These are phyloP conservation scores for Myotis daubentonii DNA, from an alignment of 2,797 vertebrate genomes.

Conservation along the genomic window DNA sequence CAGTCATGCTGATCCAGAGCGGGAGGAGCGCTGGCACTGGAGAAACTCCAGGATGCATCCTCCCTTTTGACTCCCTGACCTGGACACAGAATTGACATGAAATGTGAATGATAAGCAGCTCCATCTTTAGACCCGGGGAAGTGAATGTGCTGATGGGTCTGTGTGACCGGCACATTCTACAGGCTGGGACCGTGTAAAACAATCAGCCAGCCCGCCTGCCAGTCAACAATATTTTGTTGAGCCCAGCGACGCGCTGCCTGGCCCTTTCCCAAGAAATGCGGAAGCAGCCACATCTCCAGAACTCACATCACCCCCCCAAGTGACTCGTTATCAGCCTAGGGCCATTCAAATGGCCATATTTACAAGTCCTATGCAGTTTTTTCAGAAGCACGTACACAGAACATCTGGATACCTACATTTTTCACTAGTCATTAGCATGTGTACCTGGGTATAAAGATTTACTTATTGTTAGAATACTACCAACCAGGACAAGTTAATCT, in stretches of 20 bases:
- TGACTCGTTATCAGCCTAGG: constrained; percentile 52
- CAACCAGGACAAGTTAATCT: neutral
- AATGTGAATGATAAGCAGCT: constrained; percentile 50
- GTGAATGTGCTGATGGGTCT: neutral
- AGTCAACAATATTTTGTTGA: constrained; percentile 44
- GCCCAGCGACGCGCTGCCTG: neutral
- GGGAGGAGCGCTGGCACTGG: neutral
- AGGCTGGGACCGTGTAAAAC: neutral
- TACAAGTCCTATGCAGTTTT: neutral
- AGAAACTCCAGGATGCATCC: constrained; percentile 28
- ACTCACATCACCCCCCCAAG: constrained; percentile 65
- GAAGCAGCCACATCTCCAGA: constrained; percentile 18
- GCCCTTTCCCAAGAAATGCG: neutral
- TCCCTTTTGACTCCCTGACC: neutral
- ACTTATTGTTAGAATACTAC: neutral
- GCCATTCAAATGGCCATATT: constrained; percentile 25
- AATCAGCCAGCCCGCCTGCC: neutral
- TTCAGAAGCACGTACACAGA: neutral
- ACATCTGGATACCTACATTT: constrained; percentile 15
- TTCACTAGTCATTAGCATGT: neutral
- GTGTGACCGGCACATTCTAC: constrained; percentile 35
- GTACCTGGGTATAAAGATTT: neutral
- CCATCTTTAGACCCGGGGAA: constrained; percentile 40
- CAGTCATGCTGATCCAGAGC: neutral
- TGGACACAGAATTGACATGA: constrained; percentile 57